Evolutionary conservation across 2,797 vertebrate species (phyloP), one percentile per base, ranked within the genome.

Genomic region (Serranus cabrilla): DNA sequence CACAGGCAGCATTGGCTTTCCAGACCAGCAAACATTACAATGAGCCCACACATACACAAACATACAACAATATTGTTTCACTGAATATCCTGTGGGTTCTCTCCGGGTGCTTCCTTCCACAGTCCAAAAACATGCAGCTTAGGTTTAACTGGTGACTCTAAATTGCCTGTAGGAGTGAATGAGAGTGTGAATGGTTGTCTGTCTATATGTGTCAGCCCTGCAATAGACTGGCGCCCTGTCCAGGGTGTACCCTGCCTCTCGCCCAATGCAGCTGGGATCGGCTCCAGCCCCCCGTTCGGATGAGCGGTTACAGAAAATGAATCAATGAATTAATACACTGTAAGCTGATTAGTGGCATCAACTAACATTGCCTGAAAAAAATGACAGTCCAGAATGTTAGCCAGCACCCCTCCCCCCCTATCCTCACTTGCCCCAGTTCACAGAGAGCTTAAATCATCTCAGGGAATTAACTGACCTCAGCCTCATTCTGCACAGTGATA

Each of bases 391-490:
- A 50, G 18, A 57, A 5, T n/a, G 34, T 39, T 7, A 47, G 34
- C 16, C 5, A 31, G 21, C 21, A 27, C 49, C 80, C 88, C 71
- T 47, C 74, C 80, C 78, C n/a, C 83, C 76, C 27, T 21, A 54
- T 47, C 27, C 34, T 39, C 34, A 79, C 47, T 17, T 51, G 83
- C 39, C 69, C 77, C 49, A 70, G 52, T 80, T 82, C 81, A 73
- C 59, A 77, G 42, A 69, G 58, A 43, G n/a, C 10, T 72, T 74
- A 67, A 75, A 76, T 70, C 42, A 62, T 71, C 54, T 34, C 23
- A 13, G 70, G 83, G 79, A 87, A 85, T 89, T 59, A 74, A 77
- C 11, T 12, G 47, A 72, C 58, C 40, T 39, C 59, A 43, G 50
- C 57, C 74, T 83, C 40, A 39, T 74, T 87, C 62, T 63, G 46